Percentiles rank a stretch among this genome's conserved stretches.
Evolutionary conservation across 2,797 vertebrate species (phyloP).

Genomic region (Gymnodraco acuticeps): DNA sequence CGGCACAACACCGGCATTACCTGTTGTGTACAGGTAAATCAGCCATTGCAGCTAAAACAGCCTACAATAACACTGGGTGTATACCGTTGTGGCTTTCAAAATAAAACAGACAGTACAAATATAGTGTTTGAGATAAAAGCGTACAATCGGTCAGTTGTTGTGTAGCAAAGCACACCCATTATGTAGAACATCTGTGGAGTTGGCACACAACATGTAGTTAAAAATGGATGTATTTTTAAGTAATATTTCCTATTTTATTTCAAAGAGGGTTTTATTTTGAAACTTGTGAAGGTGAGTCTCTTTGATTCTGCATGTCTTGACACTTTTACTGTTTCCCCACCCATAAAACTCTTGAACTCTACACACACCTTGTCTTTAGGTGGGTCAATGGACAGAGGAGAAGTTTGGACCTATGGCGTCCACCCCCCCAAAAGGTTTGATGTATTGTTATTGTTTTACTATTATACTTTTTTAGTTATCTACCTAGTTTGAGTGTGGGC

Average conservation of each 20-base stretch:
- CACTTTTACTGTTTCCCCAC: slow-evolving; percentile 18
- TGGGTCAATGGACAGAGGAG: slow-evolving; percentile 20
- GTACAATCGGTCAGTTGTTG: rapidly evolving
- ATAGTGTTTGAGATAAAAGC: neutral
- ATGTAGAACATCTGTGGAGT: rapidly evolving
- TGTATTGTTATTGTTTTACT: neutral
- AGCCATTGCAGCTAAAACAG: no score
- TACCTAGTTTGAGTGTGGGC: neutral
- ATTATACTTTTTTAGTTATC: neutral
- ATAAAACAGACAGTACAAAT: slow-evolving; percentile 35
- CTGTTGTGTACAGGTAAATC: slow-evolving; percentile 43
- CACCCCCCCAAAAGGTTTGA: slow-evolving; percentile 63
- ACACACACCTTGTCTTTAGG: slow-evolving; percentile 27
- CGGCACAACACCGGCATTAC: slow-evolving; percentile 46
- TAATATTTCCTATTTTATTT: neutral
- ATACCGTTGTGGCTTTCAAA: slow-evolving; percentile 39
- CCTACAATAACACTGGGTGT: no score
- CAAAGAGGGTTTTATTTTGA: slow-evolving; percentile 50
- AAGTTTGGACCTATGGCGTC: slow-evolving; percentile 63
- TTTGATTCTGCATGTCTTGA: neutral
- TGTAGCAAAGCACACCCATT: neutral
- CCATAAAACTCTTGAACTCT: neutral
- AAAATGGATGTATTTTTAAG: rapidly evolving
- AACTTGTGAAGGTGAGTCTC: slow-evolving; percentile 1
- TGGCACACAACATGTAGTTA: neutral